Conservation (phyloP, 1,140 invertebrate species). For the Zaprionus africanus region DNA sequence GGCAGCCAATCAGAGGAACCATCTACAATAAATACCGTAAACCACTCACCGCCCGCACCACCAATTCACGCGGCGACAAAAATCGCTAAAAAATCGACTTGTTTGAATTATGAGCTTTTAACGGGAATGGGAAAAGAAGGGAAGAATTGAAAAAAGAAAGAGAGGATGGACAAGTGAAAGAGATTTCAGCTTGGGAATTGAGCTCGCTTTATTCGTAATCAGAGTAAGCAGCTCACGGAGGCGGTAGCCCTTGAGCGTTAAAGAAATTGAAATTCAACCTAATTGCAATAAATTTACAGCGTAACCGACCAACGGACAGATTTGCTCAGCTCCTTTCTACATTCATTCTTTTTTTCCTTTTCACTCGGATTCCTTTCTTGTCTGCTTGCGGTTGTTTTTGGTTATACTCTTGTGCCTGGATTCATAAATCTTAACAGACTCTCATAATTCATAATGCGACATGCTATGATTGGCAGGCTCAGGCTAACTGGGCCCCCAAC, state of each 20-base stretch:
- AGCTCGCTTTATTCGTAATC: conserved; percentile 54
- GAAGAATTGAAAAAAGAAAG: background rate
- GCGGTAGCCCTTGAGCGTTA: conserved; percentile 1
- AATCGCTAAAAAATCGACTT: conserved; percentile 44
- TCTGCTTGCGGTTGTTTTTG: background rate
- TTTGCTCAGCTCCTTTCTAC: conserved; percentile 42
- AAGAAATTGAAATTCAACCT: conserved; percentile 79
- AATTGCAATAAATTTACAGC: conserved; percentile 79
- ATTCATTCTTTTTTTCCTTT: background rate
- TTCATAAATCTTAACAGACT: conserved; percentile 77
- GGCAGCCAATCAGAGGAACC: conserved; percentile 58
- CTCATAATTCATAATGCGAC: conserved; percentile 77
- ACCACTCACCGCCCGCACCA: conserved; percentile 17
- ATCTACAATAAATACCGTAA: background rate
- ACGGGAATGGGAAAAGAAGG: background rate
- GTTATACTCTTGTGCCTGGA: conserved; percentile 51
- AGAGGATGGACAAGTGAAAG: background rate
- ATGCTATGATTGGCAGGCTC: conserved; percentile 73
- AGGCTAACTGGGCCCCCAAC: background rate
- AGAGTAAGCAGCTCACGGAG: conserved; percentile 66
- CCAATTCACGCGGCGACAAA: conserved; percentile 46
- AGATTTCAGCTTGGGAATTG: background rate
- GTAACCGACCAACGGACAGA: conserved; percentile 78
- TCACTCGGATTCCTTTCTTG: background rate
- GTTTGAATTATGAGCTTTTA: conserved; percentile 45